A percentile compares a stretch with the other conserved stretches of the same genome.
Conservation (phyloP, 2,888 invertebrate species). For the Pomacea canaliculata region DNA sequence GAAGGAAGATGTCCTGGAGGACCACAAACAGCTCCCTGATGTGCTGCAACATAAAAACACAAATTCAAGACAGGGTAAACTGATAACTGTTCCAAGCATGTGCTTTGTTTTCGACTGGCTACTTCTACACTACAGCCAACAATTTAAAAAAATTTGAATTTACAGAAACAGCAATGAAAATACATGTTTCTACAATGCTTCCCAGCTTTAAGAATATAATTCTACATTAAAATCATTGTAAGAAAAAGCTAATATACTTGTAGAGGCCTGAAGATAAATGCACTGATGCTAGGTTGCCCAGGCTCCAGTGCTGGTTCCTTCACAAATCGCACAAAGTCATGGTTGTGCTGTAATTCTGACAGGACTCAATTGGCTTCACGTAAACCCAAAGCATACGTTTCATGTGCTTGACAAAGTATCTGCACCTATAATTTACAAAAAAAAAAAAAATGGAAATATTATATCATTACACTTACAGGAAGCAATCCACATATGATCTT, state of each 20-base stretch:
- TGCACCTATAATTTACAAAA: constrained; percentile 38
- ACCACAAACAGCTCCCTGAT: constrained; percentile 57
- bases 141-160: neutral
- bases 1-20: constrained; percentile 54
- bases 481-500: no score
- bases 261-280: constrained; percentile 54
- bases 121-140: neutral
- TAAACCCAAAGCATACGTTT: constrained; percentile 63
- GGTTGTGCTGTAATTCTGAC: constrained; percentile 47
- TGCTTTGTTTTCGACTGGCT: no score
- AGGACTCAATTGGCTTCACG: constrained; percentile 51
- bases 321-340: constrained; percentile 60
- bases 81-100: no score
- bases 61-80: no score
- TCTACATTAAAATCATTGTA: neutral
- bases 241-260: constrained; percentile 10
- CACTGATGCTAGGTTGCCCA: constrained; percentile 54
- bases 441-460: neutral
- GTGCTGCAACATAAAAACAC: constrained; percentile 41
- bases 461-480: neutral
- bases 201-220: neutral
- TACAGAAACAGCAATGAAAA: neutral
- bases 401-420: constrained; percentile 63
- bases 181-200: neutral
- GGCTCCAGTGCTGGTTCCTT: constrained; percentile 45